These are phyloP conservation scores for Cottoperca gobio DNA, from an alignment of 2,797 vertebrate species.

Conservation along the genomic window DNA sequence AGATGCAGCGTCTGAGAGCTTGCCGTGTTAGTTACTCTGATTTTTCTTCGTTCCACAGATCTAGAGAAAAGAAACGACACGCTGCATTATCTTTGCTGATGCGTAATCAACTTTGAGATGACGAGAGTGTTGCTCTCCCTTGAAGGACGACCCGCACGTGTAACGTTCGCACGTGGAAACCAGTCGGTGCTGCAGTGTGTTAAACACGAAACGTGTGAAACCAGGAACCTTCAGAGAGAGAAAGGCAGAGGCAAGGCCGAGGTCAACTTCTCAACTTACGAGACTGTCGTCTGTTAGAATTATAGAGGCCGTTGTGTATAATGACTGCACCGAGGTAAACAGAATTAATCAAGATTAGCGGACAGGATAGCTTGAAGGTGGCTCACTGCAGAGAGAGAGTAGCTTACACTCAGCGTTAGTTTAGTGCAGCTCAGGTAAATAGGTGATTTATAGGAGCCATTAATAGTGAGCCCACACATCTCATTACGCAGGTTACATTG, in stretches of 20 bases:
- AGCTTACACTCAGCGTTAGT: constrained; percentile 46
- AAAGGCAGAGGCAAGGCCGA: constrained; percentile 27
- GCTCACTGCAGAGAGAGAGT: constrained; percentile 49
- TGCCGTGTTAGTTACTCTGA: constrained; percentile 39
- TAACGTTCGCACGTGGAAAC: too few species aligned
- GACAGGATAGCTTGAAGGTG: constrained; percentile 58
- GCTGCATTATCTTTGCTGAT: constrained; percentile 16
- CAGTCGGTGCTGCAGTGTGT: constrained; percentile 11
- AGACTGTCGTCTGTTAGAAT: constrained; percentile 62
- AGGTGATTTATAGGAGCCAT: constrained; percentile 79
- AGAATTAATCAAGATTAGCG: constrained; percentile 82
- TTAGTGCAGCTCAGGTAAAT: constrained; percentile 60
- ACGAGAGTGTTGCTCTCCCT: background rate
- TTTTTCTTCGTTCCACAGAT: constrained; percentile 42
- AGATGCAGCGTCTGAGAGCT: constrained; percentile 41
- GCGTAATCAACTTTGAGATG: constrained; percentile 27
- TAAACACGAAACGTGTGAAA: too few species aligned
- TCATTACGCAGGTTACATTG: constrained; percentile 71
- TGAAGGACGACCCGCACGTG: constrained; percentile 20
- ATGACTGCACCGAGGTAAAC: constrained; percentile 74
- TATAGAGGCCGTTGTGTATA: constrained; percentile 61
- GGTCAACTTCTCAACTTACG: constrained; percentile 44
- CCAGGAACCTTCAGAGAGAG: constrained; percentile 47
- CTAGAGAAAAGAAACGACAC: constrained; percentile 14
- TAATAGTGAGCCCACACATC: constrained; percentile 68